Percentiles rank a stretch among this genome's conserved stretches.
Evolutionary conservation across 2,888 invertebrate species (phyloP).

Genomic region (Chymomyza procnemis): DNA sequence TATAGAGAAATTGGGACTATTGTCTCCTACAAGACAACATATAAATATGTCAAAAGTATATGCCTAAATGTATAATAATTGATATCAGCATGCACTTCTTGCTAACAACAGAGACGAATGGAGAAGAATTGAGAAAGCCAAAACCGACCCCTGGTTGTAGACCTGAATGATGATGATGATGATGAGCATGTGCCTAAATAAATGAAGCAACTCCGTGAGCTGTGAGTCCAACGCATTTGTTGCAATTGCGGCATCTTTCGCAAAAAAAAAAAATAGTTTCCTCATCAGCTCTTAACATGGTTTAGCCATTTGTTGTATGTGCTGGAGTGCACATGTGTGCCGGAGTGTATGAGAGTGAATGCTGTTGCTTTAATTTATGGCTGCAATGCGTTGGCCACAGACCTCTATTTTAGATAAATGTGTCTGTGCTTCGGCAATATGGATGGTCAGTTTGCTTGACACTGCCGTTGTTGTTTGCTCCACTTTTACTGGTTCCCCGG

Average conservation of each 20-base stretch:
- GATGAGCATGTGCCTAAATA: neutral
- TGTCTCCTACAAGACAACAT: neutral
- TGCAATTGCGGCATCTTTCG: constrained; percentile 1
- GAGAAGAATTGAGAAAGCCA: too few relatives aligned
- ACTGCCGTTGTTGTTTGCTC: constrained; percentile 7
- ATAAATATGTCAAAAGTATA: neutral
- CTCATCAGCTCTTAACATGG: neutral
- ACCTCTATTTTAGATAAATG: constrained; percentile 63
- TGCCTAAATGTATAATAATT: too few relatives aligned
- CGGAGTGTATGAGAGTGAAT: constrained; percentile 1
- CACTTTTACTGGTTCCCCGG: neutral
- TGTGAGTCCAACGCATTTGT: neutral
- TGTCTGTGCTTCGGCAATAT: constrained; percentile 65
- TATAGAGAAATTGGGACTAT: neutral
- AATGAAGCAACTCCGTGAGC: neutral
- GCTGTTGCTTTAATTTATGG: constrained; percentile 66
- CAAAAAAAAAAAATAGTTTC: constrained; percentile 1
- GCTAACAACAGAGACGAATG: too few relatives aligned
- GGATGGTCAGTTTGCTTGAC: constrained; percentile 20
- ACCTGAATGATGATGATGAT: too few relatives aligned
- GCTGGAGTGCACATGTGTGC: neutral
- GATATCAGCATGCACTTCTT: neutral
- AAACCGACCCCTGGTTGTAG: too few relatives aligned
- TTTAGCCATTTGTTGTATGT: neutral
- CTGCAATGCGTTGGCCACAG: constrained; percentile 45